Evolutionary conservation across 2,113 vertebrate species (phyloP).

Genomic region (Daphoenositta chrysoptera): DNA sequence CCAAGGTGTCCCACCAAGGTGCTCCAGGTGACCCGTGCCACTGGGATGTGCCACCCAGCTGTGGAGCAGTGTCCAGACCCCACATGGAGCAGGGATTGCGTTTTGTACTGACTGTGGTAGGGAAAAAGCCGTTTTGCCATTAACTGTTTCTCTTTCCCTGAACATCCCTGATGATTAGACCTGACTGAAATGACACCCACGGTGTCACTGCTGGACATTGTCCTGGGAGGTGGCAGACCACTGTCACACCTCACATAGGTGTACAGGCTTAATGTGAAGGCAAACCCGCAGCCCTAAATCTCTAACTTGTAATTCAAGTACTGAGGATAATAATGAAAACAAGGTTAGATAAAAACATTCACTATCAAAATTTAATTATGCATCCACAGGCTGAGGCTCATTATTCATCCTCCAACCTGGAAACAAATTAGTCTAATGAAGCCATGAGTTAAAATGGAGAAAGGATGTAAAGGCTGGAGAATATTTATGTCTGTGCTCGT

Average conservation of each 20-base stretch:
- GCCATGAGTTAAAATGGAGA: slow-evolving; percentile 39
- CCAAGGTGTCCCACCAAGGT: not conserved
- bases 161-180: not conserved
- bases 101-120: not conserved
- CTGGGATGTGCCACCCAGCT: not conserved
- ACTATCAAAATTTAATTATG: slow-evolving; percentile 57
- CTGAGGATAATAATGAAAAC: slow-evolving; percentile 33
- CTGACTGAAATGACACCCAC: rapidly evolving
- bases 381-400: slow-evolving; percentile 24
- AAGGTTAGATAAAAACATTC: slow-evolving; percentile 53
- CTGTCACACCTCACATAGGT: not conserved
- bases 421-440: slow-evolving; percentile 60
- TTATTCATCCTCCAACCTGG: slow-evolving; percentile 61
- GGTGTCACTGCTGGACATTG: not conserved
- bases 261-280: not conserved
- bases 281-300: not conserved
- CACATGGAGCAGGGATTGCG: rapidly evolving
- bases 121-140: not conserved
- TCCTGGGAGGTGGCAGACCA: not conserved
- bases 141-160: not conserved
- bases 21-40: not conserved
- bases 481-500: not conserved
- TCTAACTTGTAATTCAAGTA: not conserved
- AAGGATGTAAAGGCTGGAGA: slow-evolving; percentile 8
- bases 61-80: not conserved